Base-by-base conservation (phyloP, 2,888 invertebrate genomes). In the Archaeoteleia sp. region DNA sequence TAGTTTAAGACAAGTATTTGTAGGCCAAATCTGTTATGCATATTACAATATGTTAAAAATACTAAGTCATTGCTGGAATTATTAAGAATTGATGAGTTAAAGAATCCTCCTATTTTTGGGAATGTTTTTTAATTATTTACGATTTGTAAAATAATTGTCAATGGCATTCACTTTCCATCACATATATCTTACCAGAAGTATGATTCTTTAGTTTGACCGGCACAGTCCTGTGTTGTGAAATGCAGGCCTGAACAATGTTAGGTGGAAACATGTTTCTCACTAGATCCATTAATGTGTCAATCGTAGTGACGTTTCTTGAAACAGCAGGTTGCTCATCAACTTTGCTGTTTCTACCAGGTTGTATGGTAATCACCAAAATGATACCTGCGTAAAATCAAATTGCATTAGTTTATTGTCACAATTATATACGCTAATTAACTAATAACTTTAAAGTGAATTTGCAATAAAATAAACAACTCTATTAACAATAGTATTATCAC, bases 231-330 rank as follows among this genome's bases (percentile, higher is more conserved):
- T 89, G 88, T 87, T 90, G 86, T 29, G 91, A 89, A 78, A 95
- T 91, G 71, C 94, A 92, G 7, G 96, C 95, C 82, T 95, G 93
- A 17, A 94, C 90, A 66, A 97, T 88, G 87, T 97, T 97, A 75
- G 95, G 95, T 17, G 96, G 95, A 82, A 97, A 96, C 87, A 97
- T 91, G 83, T 96, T 97, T 93, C 97, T 91, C 76, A 96, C 88
- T 74, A 98, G 88, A 88, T 98, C 98, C 87, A 98, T 90, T 57
- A 98, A 87, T 0, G 97, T 97, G 82, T 98, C 98, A 1, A 92
- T 90, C 0, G 97, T 96, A 54, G 93, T 91, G 55, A 93, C 93
- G 72, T 91, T 90, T 55, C 89, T 88, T 23, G 87, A 83, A 10
- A 60, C 51, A 5, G 63, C 23, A 6, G 49, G 54, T 4, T 71